phyloP scores from a whole-genome alignment of 2,797 vertebrate genomes.

The Chiroxiphia lanceolata region DNA sequence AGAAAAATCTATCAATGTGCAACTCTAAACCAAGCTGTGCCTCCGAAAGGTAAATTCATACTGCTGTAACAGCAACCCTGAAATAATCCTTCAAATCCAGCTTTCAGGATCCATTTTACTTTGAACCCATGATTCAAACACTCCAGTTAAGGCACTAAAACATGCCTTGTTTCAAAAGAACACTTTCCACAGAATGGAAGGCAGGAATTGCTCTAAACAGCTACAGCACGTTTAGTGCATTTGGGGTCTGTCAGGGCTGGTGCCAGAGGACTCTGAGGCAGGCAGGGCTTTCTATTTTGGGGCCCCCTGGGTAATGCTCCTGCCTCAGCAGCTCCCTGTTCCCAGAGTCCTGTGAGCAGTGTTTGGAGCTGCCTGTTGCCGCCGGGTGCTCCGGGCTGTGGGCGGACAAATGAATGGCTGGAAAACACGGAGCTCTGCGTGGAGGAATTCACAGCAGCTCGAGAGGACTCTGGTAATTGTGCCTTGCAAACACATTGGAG shows the following conservation, averaged over 20 bases:
- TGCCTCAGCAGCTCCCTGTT: not conserved
- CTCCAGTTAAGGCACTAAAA: not conserved
- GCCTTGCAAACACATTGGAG: slow-evolving; percentile 30
- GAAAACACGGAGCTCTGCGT: slow-evolving; percentile 3
- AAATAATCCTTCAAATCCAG: not conserved
- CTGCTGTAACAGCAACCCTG: not conserved
- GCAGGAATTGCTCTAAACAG: not conserved
- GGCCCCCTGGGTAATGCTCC: not conserved
- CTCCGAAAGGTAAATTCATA: not conserved
- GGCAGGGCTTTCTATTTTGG: not conserved
- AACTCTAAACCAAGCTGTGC: not conserved
- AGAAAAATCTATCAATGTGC: not conserved
- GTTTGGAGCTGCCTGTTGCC: not conserved
- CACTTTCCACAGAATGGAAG: not conserved
- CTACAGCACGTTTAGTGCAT: not conserved
- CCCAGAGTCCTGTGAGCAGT: not conserved
- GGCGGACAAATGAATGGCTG: slow-evolving; percentile 60
- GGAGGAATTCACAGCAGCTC: slow-evolving; percentile 37
- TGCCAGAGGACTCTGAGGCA: not conserved
- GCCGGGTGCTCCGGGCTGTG: slow-evolving; percentile 36
- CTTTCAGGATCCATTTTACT: not conserved
- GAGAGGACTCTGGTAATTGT: slow-evolving; percentile 43
- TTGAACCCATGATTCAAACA: not conserved
- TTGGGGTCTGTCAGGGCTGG: not conserved
- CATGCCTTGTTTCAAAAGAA: not conserved